A percentile compares a stretch with the other conserved stretches of the same genome.
phyloP scores from a whole-genome alignment of 2,113 vertebrate genomes.

The Microtus montanus region DNA sequence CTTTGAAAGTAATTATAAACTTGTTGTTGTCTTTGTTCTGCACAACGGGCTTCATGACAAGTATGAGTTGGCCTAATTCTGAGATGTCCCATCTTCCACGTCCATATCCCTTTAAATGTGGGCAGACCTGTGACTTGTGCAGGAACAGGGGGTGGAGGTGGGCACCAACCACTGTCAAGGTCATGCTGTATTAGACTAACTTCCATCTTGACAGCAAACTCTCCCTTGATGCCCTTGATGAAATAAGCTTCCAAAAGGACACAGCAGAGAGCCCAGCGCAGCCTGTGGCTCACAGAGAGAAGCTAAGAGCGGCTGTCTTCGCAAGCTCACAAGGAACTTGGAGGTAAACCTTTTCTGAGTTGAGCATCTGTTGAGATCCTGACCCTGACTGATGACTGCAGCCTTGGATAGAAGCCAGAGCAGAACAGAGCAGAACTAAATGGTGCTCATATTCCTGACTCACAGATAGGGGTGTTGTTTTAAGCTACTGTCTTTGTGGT shows the following conservation, averaged over 20 bases:
- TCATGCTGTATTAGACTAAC: neutral
- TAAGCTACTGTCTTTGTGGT: neutral
- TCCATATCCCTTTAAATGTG: neutral
- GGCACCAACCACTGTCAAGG: neutral
- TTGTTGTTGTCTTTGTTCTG: neutral
- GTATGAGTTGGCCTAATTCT: neutral
- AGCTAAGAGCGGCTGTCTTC: neutral
- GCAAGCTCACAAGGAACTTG: neutral
- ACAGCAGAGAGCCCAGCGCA: neutral
- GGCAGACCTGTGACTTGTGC: neutral
- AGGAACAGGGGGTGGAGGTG: neutral
- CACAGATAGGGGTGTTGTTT: neutral
- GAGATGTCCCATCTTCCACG: neutral
- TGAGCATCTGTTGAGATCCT: neutral
- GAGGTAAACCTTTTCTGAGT: neutral
- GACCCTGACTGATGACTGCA: neutral
- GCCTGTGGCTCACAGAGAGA: neutral
- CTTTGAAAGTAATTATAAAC: neutral
- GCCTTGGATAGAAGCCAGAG: neutral
- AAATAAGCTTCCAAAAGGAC: neutral
- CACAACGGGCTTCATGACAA: conserved; percentile 7
- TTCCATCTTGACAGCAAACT: neutral
- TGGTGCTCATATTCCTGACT: neutral
- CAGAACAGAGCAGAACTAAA: neutral
- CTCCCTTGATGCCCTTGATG: neutral